Base-by-base conservation (phyloP, 2,113 vertebrate species). In the Marcusenius ussheri region DNA sequence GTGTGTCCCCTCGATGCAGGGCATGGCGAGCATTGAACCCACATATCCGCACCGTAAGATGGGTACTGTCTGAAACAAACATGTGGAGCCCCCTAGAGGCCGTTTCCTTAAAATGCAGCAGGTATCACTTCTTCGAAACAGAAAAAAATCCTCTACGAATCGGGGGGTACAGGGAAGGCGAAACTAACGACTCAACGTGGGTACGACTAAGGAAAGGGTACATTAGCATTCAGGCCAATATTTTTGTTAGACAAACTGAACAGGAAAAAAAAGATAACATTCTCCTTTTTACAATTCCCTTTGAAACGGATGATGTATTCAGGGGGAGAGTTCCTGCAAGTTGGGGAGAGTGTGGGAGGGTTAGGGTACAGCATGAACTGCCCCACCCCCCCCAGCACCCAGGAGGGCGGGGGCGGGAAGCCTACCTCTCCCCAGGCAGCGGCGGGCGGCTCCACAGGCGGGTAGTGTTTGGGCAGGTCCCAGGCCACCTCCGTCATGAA, bases 401-500 rank as follows among this genome's bases (percentile, higher is more conserved):
- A 39, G 70, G 27, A 13, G n/a, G 85, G 49, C 35, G 49, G 85
- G 31, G 47, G 50, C 83, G 11, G 9, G 9, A 8, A 17, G 6
- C 94, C 93, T 94, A 98, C 98, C 97, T 98, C 98, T 89, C 98
- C 98, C 98, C 98, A 99, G 0, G 98, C 98, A 0, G 97, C 97
- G 0, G 98, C 98, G 0, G 98, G 97, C 8, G 98, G 98, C 92
- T 99, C 98, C 94, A 99, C 98, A 0, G 98, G 98, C 0, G 98
- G 98, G 93, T 99, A 99, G 92, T 97, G 98, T 83, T 97, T 97
- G 19, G 98, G 96, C 92, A 99, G 94, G 91, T 99, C 98, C 98
- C 98, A 99, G 0, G 98, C 98, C 0, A 99, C 97, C 90, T 98
- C 93, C 0, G 90, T 97, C 98, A 99, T 99, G 94, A 99, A 99